phyloP scores from a whole-genome alignment of 2,113 vertebrate genomes.

The Macheiramphus alcinus region DNA sequence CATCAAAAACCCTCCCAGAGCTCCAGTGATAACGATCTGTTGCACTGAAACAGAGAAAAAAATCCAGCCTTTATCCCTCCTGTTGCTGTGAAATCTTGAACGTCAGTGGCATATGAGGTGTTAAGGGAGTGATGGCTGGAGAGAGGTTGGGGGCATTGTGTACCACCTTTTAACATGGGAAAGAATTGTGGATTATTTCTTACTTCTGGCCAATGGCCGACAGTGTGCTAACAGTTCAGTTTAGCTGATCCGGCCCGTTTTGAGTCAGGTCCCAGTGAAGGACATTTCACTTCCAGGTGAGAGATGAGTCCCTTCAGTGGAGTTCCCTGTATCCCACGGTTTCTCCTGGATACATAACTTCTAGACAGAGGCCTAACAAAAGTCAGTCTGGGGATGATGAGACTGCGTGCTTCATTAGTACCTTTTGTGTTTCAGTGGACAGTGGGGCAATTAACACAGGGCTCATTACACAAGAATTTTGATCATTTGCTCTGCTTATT shows the following conservation, averaged over 20 bases:
- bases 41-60: background rate
- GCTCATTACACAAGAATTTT: constrained; percentile 59
- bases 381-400: background rate
- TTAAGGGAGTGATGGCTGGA: background rate
- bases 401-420: background rate
- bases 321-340: background rate
- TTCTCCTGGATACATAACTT: background rate
- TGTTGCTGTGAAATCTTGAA: background rate
- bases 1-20: background rate
- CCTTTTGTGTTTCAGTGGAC: constrained; percentile 34
- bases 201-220: fast-evolving
- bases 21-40: background rate
- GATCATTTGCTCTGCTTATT: constrained; percentile 40
- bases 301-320: background rate
- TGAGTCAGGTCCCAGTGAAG: background rate
- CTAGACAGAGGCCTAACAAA: background rate
- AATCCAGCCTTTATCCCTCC: background rate
- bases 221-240: background rate
- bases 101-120: fast-evolving
- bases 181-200: background rate
- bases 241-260: fast-evolving
- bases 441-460: constrained; percentile 44
- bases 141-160: no score
- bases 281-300: background rate
- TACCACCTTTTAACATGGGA: background rate